phyloP scores from a whole-genome alignment of 1,140 invertebrate genomes.

The Caenorhabditis inopinata region DNA sequence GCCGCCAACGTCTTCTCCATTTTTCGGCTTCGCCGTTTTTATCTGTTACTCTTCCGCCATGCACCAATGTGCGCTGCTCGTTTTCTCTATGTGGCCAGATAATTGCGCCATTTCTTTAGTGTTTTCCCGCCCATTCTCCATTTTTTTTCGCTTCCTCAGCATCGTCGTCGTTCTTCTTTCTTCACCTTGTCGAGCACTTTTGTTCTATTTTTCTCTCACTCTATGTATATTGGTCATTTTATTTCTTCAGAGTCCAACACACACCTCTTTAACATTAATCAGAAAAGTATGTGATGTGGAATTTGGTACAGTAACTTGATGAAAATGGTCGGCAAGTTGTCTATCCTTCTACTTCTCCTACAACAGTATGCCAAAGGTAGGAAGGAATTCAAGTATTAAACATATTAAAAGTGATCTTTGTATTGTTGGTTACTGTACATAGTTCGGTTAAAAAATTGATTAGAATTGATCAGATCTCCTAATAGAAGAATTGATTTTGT shows the following conservation, averaged over 20 bases:
- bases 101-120: slow-evolving; percentile 29
- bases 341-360: neutral
- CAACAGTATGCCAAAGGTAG: slow-evolving; percentile 1
- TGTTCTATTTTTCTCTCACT: neutral
- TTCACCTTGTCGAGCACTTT: neutral
- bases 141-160: neutral
- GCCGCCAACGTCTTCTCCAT: neutral
- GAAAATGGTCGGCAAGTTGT: neutral
- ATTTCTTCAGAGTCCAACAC: neutral
- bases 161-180: neutral
- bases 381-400: neutral
- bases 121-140: neutral
- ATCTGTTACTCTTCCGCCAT: slow-evolving; percentile 16
- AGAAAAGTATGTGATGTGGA: neutral
- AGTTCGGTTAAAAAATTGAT: too few species aligned
- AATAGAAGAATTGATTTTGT: too few species aligned
- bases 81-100: neutral
- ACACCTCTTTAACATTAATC: too few species aligned
- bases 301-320: neutral
- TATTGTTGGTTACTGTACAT: too few species aligned
- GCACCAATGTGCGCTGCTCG: neutral
- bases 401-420: too few species aligned
- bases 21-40: neutral
- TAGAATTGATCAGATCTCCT: too few species aligned
- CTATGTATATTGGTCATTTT: neutral